Evolutionary conservation across 2,888 invertebrate genomes (phyloP).

Genomic region (Acronicta leporina): DNA sequence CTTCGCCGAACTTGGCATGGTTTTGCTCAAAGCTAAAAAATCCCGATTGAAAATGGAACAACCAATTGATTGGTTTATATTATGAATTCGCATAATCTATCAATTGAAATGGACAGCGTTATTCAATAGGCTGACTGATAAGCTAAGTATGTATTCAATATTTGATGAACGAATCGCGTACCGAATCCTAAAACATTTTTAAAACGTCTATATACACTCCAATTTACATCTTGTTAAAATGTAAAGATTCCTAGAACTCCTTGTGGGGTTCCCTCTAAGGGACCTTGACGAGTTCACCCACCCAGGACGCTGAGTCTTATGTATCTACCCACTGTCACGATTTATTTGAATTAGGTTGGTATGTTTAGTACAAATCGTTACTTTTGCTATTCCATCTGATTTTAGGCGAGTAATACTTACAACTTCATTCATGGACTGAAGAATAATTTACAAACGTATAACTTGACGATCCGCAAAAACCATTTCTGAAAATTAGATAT

Average conservation of each 20-base stretch:
- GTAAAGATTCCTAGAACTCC: constrained; percentile 72
- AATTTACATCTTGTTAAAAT: constrained; percentile 58
- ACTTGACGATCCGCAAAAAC: constrained; percentile 18
- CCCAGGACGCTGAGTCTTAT: constrained; percentile 73
- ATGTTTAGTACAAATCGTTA: constrained; percentile 46
- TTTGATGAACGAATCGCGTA: constrained; percentile 24
- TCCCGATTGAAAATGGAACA: constrained; percentile 18
- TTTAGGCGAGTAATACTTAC: constrained; percentile 49
- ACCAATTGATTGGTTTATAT: constrained; percentile 37
- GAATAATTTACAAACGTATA: constrained; percentile 50
- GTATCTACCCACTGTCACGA: constrained; percentile 71
- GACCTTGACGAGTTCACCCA: constrained; percentile 78
- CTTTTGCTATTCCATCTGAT: constrained; percentile 54
- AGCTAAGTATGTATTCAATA: constrained; percentile 22
- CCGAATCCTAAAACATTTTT: constrained; percentile 21
- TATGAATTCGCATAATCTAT: constrained; percentile 43
- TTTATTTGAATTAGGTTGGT: constrained; percentile 58
- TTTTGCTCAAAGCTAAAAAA: constrained; percentile 30
- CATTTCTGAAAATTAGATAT: background rate
- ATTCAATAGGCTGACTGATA: constrained; percentile 39
- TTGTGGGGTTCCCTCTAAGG: constrained; percentile 71
- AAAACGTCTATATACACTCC: constrained; percentile 44
- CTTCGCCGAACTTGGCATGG: constrained; percentile 42
- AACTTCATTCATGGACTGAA: constrained; percentile 58
- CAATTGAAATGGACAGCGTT: constrained; percentile 35